Conservation (phyloP, 2,797 vertebrate species). For the Danio albolineatus region DNA sequence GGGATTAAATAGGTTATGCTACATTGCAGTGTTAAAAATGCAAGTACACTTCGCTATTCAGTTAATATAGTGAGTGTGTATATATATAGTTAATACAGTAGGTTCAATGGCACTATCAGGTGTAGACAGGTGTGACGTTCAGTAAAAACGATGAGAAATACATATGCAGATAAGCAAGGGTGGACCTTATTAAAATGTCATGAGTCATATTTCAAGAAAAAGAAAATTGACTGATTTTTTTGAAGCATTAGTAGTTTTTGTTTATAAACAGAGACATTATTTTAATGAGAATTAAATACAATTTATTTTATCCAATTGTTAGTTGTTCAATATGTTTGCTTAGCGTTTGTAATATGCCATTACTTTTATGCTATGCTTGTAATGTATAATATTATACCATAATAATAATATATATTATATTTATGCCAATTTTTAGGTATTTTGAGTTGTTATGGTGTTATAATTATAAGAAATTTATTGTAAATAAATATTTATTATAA, state of each 20-base stretch:
- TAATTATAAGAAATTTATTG: no score
- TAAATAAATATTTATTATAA: no score
- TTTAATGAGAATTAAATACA: not conserved
- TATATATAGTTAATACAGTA: slow-evolving; percentile 19
- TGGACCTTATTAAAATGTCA: not conserved
- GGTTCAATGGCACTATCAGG: slow-evolving; percentile 10
- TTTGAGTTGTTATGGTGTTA: no score
- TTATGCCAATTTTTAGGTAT: no score
- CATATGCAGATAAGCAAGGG: not conserved
- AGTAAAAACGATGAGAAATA: not conserved
- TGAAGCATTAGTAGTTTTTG: not conserved
- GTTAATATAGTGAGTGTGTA: not conserved
- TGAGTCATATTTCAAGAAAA: not conserved
- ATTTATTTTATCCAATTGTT: no score
- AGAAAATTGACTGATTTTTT: not conserved
- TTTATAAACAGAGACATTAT: not conserved
- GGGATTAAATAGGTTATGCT: slow-evolving; percentile 27
- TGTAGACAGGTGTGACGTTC: not conserved
- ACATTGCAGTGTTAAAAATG: not conserved
- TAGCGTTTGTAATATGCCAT: no score
- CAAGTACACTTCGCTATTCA: not conserved
- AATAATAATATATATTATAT: no score
- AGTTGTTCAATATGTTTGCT: not conserved
- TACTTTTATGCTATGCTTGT: not conserved
- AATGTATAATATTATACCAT: no score